Percentiles rank a stretch among this genome's conserved stretches.
Evolutionary conservation across 1,140 invertebrate genomes (phyloP).

Genomic region (Drosophila pruinosa): DNA sequence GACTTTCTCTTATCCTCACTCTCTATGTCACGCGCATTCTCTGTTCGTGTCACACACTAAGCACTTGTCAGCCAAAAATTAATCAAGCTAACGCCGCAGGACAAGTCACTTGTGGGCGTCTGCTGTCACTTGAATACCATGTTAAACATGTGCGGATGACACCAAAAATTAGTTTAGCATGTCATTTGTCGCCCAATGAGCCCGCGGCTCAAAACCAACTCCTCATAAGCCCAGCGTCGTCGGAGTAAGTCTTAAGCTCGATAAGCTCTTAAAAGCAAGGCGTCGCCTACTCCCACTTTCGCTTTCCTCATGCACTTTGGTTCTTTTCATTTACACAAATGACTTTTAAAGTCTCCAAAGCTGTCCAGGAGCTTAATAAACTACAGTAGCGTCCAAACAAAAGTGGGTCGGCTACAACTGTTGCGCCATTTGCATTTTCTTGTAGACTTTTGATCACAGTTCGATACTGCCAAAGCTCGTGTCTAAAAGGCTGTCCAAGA

Average conservation of each 20-base stretch:
- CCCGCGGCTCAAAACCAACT: slow-evolving; percentile 18
- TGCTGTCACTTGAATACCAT: slow-evolving; percentile 56
- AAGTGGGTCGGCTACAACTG: too few relatives aligned
- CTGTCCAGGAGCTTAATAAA: neutral
- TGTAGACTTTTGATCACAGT: neutral
- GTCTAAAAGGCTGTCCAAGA: neutral
- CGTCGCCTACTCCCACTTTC: neutral
- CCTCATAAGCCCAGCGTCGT: slow-evolving; percentile 7
- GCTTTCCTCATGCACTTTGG: neutral
- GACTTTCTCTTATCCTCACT: neutral
- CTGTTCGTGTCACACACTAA: slow-evolving; percentile 7
- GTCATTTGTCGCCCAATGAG: slow-evolving; percentile 51
- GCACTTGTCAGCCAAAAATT: slow-evolving; percentile 72
- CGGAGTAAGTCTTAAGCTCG: neutral
- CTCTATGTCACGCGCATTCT: neutral
- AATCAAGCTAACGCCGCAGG: slow-evolving; percentile 58
- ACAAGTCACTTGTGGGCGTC: slow-evolving; percentile 44
- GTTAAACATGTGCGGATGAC: slow-evolving; percentile 69
- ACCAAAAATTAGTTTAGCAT: slow-evolving; percentile 73
- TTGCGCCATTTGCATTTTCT: neutral
- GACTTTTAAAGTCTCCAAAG: slow-evolving; percentile 1
- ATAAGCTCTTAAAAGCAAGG: slow-evolving; percentile 18
- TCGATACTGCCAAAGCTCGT: too few relatives aligned
- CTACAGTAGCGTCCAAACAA: neutral
- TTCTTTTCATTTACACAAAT: slow-evolving; percentile 10